Evolutionary conservation across 2,888 invertebrate species (phyloP).

Genomic region (Nephrotoma flavescens): DNA sequence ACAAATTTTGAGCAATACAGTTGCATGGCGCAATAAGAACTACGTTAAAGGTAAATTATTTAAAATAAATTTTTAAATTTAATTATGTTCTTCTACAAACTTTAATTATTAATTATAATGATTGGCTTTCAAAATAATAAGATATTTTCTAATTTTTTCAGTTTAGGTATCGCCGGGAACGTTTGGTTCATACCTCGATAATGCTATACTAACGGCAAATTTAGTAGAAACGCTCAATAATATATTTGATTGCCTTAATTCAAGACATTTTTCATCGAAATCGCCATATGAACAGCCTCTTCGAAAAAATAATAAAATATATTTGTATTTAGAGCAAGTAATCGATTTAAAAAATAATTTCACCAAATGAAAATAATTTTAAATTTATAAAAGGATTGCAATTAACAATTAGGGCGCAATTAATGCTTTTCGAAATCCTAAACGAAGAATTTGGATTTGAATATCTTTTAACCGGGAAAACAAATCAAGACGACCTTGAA

Average conservation of each 20-base stretch:
- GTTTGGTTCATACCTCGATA: not conserved
- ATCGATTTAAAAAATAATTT: not conserved
- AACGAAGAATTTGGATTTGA: not conserved
- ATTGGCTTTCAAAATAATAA: too few species aligned
- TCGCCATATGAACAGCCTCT: not conserved
- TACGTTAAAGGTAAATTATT: not conserved
- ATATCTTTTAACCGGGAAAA: not conserved
- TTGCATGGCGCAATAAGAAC: not conserved
- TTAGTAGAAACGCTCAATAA: not conserved
- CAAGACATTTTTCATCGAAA: not conserved
- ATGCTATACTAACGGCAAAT: not conserved
- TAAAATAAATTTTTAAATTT: not conserved
- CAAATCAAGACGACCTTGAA: not conserved
- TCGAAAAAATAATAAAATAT: not conserved
- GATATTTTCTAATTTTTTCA: not conserved
- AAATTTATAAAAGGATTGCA: not conserved
- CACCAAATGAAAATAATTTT: not conserved
- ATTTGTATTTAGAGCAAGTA: not conserved
- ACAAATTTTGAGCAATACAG: not conserved
- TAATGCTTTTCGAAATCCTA: not conserved
- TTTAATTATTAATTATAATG: too few species aligned
- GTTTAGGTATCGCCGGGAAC: not conserved
- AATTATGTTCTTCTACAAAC: not conserved
- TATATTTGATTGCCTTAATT: not conserved
- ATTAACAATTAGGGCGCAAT: not conserved